Percentiles rank a stretch among this genome's conserved stretches.
phyloP scores from a whole-genome alignment of 2,113 vertebrate species.

The Varanus komodoensis region DNA sequence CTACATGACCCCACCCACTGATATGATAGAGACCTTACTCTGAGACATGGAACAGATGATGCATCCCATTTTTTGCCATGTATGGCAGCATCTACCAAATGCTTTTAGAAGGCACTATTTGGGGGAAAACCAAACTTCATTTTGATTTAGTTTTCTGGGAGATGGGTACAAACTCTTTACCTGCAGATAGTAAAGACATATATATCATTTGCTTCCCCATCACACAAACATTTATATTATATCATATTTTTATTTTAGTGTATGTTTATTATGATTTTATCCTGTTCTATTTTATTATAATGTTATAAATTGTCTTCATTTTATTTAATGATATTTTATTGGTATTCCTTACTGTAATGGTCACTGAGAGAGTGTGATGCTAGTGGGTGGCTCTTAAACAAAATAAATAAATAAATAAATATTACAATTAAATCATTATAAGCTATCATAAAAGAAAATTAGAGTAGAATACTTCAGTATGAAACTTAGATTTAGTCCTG shows the following conservation, averaged over 20 bases:
- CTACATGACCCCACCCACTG: constrained; percentile 9
- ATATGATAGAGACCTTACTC: constrained; percentile 24
- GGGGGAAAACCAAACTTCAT: accelerated
- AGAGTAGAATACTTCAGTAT: neutral
- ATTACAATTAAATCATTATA: constrained; percentile 41
- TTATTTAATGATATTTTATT: too few relatives aligned
- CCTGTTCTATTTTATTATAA: too few relatives aligned
- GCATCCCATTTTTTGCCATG: constrained; percentile 24
- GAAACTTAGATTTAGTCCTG: constrained; percentile 36
- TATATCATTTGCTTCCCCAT: neutral
- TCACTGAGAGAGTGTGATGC: too few relatives aligned
- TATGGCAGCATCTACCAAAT: constrained; percentile 36
- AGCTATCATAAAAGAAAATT: constrained; percentile 30
- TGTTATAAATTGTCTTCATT: too few relatives aligned
- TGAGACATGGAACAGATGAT: neutral
- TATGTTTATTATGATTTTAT: too few relatives aligned
- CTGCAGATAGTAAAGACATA: neutral
- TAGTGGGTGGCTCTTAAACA: too few relatives aligned
- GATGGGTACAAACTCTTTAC: neutral
- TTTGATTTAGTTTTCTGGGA: neutral
- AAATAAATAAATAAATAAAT: neutral
- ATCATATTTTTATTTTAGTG: too few relatives aligned
- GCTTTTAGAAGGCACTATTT: neutral
- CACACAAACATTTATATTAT: neutral
- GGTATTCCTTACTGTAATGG: too few relatives aligned